phyloP scores from a whole-genome alignment of 2,113 vertebrate genomes.

The Dasyornis broadbenti region DNA sequence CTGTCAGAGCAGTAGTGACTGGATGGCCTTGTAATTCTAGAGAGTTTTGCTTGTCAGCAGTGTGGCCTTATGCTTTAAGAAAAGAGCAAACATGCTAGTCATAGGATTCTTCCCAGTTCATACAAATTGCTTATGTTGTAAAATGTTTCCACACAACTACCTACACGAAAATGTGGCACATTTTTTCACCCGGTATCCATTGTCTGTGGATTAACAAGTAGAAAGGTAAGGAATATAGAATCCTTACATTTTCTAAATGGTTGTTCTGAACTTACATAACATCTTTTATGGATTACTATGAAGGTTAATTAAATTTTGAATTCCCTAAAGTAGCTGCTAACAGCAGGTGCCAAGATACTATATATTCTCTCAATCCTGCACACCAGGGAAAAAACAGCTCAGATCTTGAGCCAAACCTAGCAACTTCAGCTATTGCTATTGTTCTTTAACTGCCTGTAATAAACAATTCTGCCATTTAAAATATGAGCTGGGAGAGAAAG shows the following conservation, averaged over 20 bases:
- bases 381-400: neutral
- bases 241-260: neutral
- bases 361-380: neutral
- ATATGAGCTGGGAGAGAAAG: neutral
- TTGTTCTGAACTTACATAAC: neutral
- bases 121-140: neutral
- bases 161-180: neutral
- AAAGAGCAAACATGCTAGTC: neutral
- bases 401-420: conserved; percentile 8
- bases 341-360: conserved; percentile 8
- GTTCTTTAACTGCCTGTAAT: neutral
- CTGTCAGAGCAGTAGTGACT: neutral
- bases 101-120: neutral
- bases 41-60: neutral
- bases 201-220: neutral
- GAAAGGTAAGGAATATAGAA: neutral
- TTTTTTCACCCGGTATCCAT: neutral
- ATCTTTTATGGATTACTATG: neutral
- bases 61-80: neutral
- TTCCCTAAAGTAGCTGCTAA: neutral
- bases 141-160: neutral
- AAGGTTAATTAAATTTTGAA: conserved; percentile 44
- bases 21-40: neutral
- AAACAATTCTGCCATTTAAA: neutral
- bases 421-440: neutral